These are phyloP conservation scores for Acleris emargana DNA, from an alignment of 2,888 invertebrate genomes.

Conservation along the genomic window DNA sequence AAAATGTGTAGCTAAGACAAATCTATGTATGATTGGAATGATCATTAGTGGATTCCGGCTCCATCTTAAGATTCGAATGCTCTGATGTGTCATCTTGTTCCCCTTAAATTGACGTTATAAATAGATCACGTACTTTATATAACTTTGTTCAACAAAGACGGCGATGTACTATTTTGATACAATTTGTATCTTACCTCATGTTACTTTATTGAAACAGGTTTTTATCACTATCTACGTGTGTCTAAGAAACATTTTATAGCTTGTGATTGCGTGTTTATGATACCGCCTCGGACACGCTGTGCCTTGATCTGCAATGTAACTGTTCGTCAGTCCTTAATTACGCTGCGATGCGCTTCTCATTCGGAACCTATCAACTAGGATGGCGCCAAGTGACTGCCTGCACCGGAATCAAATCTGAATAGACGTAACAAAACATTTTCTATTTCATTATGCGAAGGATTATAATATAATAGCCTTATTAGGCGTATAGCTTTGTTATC, in stretches of 20 bases:
- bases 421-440: slow-evolving; percentile 15
- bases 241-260: background rate
- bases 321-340: slow-evolving; percentile 30
- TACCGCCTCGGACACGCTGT: background rate
- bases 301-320: slow-evolving; percentile 8
- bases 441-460: background rate
- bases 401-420: slow-evolving; percentile 3
- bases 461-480: too few relatives aligned
- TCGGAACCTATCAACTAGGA: slow-evolving; percentile 28
- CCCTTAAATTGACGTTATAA: too few relatives aligned
- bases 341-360: slow-evolving; percentile 26
- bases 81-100: too few relatives aligned
- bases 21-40: too few relatives aligned
- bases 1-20: too few relatives aligned
- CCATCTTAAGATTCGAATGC: too few relatives aligned
- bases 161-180: too few relatives aligned
- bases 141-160: too few relatives aligned
- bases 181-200: too few relatives aligned
- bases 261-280: background rate
- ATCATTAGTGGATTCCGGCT: too few relatives aligned
- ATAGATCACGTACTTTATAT: too few relatives aligned
- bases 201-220: background rate
- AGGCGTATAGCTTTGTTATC: too few relatives aligned
- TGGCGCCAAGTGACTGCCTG: slow-evolving; percentile 32
- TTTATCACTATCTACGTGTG: background rate